Evolutionary conservation across 2,888 invertebrate genomes (phyloP), one percentile per base, ranked within the genome.

Genomic region (Vanessa cardui): DNA sequence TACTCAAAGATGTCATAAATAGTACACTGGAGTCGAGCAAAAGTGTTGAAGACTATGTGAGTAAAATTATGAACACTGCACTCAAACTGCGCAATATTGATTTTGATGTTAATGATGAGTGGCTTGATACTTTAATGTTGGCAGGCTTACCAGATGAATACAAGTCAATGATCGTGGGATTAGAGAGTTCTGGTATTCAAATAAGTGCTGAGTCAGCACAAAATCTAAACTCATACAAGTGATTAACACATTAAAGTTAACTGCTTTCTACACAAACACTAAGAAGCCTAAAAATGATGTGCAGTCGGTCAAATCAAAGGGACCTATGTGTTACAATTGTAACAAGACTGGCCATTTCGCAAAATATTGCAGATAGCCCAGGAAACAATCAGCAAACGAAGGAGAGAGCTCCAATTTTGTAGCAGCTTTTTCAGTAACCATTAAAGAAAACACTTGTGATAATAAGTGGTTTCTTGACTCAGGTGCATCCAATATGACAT

Each of bases 71-170:
- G n/a, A n/a, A n/a, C n/a, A 69, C 70, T 0, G 73, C 72, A 0
- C 74, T 72, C 46, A 72, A 72, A 44, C 64, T 75, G 0, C 50
- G 75, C 6, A 74, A 73, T 26, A 74, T 74, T 16, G 26, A 52
- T 1, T 74, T 74, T 46, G 58, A 66, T 6, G 67, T 76, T 0
- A 58, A 70, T 18, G 72, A 75, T 58, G 73, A 75, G 39, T 75
- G 73, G 74, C 68, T n/a, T n/a, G 45, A 69, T 75, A 56, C 60
- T 16, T 18, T 61, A 1, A 66, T 56, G 65, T 47, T 66, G n/a
- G 66, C 61, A 5, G 66, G 66, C 21, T 46, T 20, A 12, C 16
- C 20, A 1, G 49, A 49, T 7, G 18, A 18, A 20, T n/a, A 49
- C 9, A 49, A 18, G 5, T 9, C 49, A 2, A 49, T 49, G 49